Evolutionary conservation across 2,113 vertebrate genomes (phyloP), one percentile per base, ranked within the genome.

Genomic region (Tenebrosternarchus preto): DNA sequence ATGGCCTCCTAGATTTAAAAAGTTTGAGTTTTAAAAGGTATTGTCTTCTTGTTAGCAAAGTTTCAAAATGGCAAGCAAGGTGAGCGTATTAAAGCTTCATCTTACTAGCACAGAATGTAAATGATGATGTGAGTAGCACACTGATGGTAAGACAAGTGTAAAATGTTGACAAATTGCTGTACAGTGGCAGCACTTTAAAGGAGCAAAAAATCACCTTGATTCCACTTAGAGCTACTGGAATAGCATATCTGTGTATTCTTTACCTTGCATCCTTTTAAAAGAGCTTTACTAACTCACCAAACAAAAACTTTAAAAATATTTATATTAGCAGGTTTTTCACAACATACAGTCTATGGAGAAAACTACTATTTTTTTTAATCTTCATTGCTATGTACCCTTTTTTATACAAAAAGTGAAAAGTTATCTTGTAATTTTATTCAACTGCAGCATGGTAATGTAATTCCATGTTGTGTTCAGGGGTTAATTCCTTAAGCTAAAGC

Each of bases 121-220:
- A 68, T 55, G 56, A 76, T 43, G 1, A 76, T 27, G 56, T 27
- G 24, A 70, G 2, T 59, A 46, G 11, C 8, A n/a, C 68, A 9
- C 29, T 70, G 67, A 59, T 71, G 50, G 31, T 78, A 72, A 80
- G 57, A 64, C 7, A 80, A 24, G 24, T 72, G 17, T 63, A 63
- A 72, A 73, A 31, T 33, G 27, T 31, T 46, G 39, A 33, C 39
- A 63, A 72, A 70, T 63, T 8, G 20, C 24, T 72, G n/a, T 31
- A n/a, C 9, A 50, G 11, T 20, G 46, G 56, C 20, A 3, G 46
- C 17, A 53, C 43, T 16, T 27, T 72, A 17, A 57, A 36, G 36
- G 24, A 19, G 20, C 9, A 39, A 55, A 17, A 61, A 79, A 71
- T 31, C 20, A 50, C 24, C 67, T 63, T n/a, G 17, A 70, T 79